Evolutionary conservation across 2,113 vertebrate genomes (phyloP), one percentile per base, ranked within the genome.

Genomic region (Bucco capensis): DNA sequence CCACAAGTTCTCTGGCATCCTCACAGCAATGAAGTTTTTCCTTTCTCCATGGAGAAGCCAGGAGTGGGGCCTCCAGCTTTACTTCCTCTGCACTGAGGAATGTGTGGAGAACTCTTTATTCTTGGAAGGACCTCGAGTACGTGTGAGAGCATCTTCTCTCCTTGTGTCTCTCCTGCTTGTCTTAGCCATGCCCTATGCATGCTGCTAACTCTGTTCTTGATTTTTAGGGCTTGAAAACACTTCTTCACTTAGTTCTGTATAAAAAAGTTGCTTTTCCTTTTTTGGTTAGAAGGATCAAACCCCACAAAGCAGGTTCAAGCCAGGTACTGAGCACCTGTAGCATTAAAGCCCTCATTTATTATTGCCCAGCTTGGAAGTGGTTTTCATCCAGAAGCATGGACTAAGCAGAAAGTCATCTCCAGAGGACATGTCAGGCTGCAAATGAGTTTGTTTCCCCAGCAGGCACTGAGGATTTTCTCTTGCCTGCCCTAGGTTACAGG

Each of bases 381-480:
- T 61, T 91, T 95, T 90, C 90, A 93, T 95, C 88, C 86, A 82
- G 86, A 88, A 72, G 27, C 72, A 93, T 78, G 78, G 94, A 88
- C 93, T 86, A 86, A 86, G 83, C 76, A 86, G 49, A 71, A 93
- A 91, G 44, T 42, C 81, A 88, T 94, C 76, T 90, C 51, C 85
- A 67, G 58, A 90, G 88, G 76, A 95, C 80, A 86, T 94, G 83
- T 95, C 92, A 95, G 74, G 58, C 93, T 93, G 88, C 83, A 94
- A 93, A 96, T 96, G 33, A 81, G 46, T 83, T 91, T 95, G 92
- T 95, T 96, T 87, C 89, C 0, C 3, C 71, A 77, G 65, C 2
- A 5, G 88, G 76, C 49, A 16, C 8, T 1, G 8, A 86, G 73
- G 28, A 9, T 1, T 1, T 73, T 91, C 25, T 51, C 71, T 46